Evolutionary conservation across 2,888 invertebrate species (phyloP).

Genomic region (Folsomia candida): DNA sequence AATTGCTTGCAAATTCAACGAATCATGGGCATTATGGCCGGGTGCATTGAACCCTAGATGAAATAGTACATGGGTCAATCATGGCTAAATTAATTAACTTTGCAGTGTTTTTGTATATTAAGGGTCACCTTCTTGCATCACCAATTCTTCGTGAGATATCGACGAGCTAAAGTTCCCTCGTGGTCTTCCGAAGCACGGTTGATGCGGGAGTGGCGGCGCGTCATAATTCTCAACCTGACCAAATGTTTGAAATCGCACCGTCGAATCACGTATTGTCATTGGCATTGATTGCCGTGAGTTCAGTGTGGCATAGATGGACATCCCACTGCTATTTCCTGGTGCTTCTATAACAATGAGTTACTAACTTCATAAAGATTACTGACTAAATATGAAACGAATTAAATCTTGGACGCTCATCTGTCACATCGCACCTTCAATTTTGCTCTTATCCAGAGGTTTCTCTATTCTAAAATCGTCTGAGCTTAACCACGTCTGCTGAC

Average conservation of each 20-base stretch:
- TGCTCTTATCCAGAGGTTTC: neutral
- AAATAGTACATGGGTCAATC: too few relatives aligned
- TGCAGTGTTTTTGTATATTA: neutral
- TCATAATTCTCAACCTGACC: constrained; percentile 46
- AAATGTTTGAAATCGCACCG: constrained; percentile 45
- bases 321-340: constrained; percentile 19
- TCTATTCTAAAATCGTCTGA: constrained; percentile 28
- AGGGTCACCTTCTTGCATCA: neutral
- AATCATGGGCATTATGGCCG: neutral
- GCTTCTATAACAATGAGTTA: neutral
- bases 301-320: constrained; percentile 45
- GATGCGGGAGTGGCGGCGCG: constrained; percentile 28
- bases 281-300: constrained; percentile 45
- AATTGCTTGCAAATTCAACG: neutral
- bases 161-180: constrained; percentile 18
- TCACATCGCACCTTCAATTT: neutral
- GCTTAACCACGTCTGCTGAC: constrained; percentile 46
- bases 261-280: constrained; percentile 44
- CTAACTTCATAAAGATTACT: neutral
- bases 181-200: constrained; percentile 18
- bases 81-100: neutral
- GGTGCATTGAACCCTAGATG: neutral
- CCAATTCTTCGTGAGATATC: neutral
- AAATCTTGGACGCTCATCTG: too few relatives aligned
- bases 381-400: neutral